Conservation (phyloP, 2,888 invertebrate genomes). For the Eumacrocentrus americanus region DNA sequence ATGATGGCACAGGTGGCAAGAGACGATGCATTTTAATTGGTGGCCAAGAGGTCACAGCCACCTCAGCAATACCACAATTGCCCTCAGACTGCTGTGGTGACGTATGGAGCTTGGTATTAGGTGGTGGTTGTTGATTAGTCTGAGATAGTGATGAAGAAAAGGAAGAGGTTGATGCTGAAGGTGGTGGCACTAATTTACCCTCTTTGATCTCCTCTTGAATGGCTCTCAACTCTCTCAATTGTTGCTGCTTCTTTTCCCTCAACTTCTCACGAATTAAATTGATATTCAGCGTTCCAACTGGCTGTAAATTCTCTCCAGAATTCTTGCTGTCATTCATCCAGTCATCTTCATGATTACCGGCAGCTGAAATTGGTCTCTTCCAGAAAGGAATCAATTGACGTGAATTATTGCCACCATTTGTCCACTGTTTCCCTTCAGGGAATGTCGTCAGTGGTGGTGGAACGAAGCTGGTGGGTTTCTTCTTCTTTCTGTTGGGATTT, state of each 20-base stretch:
- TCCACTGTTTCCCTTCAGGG: neutral
- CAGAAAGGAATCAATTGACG: constrained; percentile 71
- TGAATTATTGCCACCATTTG: constrained; percentile 38
- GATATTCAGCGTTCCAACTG: constrained; percentile 70
- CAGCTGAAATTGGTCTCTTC: constrained; percentile 73
- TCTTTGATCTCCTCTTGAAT: constrained; percentile 88
- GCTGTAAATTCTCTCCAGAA: constrained; percentile 72
- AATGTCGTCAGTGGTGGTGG: constrained; percentile 69
- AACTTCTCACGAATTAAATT: constrained; percentile 78
- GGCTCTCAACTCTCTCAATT: constrained; percentile 80
- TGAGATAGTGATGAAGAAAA: constrained; percentile 51
- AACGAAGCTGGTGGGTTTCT: constrained; percentile 87
- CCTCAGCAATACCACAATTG: no score
- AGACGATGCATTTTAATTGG: constrained; percentile 59
- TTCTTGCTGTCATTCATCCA: constrained; percentile 68
- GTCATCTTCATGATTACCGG: constrained; percentile 62
- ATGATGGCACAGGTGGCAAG: constrained; percentile 52
- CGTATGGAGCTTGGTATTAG: constrained; percentile 65
- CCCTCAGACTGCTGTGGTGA: constrained; percentile 43
- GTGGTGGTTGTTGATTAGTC: constrained; percentile 63
- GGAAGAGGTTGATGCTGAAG: constrained; percentile 64
- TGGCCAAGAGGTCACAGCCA: constrained; percentile 53
- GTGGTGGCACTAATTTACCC: constrained; percentile 74
- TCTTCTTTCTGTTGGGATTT: constrained; percentile 80
- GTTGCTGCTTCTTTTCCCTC: constrained; percentile 87